phyloP scores from a whole-genome alignment of 2,797 vertebrate species.

The Xenentodon cancila region DNA sequence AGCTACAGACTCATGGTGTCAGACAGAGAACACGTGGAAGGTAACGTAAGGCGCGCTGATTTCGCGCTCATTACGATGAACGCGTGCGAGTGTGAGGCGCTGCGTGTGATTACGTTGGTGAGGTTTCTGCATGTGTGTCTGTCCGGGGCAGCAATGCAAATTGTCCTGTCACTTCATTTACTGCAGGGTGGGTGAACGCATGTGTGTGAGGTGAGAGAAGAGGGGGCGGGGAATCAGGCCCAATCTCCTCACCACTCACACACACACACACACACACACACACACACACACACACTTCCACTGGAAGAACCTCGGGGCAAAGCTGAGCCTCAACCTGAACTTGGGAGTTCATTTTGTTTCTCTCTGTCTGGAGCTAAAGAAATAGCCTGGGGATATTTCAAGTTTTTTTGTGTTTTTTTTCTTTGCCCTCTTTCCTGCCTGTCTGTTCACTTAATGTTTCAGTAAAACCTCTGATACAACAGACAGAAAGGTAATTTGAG shows the following conservation, averaged over 20 bases:
- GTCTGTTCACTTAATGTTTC: slow-evolving; percentile 67
- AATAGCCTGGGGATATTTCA: slow-evolving; percentile 67
- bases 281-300: slow-evolving; percentile 37
- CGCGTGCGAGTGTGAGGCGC: slow-evolving; percentile 21
- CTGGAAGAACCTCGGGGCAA: slow-evolving; percentile 63
- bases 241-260: slow-evolving; percentile 41
- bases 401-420: slow-evolving; percentile 14
- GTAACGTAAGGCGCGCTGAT: slow-evolving; percentile 52
- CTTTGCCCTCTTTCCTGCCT: slow-evolving; percentile 36
- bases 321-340: slow-evolving; percentile 78
- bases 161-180: slow-evolving; percentile 76
- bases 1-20: slow-evolving; percentile 55
- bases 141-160: slow-evolving; percentile 67
- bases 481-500: slow-evolving; percentile 73
- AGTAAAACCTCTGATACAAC: slow-evolving; percentile 65
- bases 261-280: slow-evolving; percentile 45
- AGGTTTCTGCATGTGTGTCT: slow-evolving; percentile 21
- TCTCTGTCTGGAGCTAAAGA: slow-evolving; percentile 70
- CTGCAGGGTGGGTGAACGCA: slow-evolving; percentile 51
- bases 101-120: slow-evolving; percentile 17
- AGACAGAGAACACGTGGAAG: slow-evolving; percentile 58
- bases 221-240: slow-evolving; percentile 38
- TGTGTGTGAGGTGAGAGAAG: slow-evolving; percentile 51
- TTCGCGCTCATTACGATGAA: slow-evolving; percentile 43
- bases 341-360: slow-evolving; percentile 79